Base-by-base conservation (phyloP, 2,113 vertebrate species). In the Amazona guildingii region DNA sequence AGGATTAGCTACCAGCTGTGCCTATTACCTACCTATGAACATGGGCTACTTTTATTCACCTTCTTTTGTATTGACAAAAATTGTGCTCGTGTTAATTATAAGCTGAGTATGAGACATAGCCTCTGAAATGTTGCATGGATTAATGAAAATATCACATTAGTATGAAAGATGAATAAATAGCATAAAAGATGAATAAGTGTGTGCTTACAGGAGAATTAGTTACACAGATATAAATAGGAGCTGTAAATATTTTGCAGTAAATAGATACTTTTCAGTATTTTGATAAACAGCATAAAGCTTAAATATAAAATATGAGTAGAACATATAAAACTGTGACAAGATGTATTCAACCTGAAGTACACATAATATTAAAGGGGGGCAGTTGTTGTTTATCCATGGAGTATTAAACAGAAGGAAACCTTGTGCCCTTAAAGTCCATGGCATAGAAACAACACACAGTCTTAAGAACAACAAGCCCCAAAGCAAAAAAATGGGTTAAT, bases 401-500 rank as follows among this genome's bases (percentile, higher is more conserved):
- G 61, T 35, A 96, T 81, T 92, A 97, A 82, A 77, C 29, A 93
- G 57, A 91, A 89, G 67, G 46, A 91, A 64, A 72, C 13, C 33
- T 39, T 28, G 25, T 52, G 67, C 54, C 57, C 84, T 67, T 94
- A 7, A 86, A 97, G 86, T 76, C 80, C 82, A 33, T 2, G 20
- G 33, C 7, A 2, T 5, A 73, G 43, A 64, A 90, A 68, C 12
- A 91, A 33, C 74, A 82, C 13, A 49, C n/a, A 91, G 29, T 78
- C 92, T 51, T 80, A 91, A 85, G 61, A 96, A 74, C n/a, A 97
- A 72, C 35, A 80, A 94, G 33, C 67, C 84, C 82, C 86, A 97
- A 90, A 97, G 95, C 70, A 95, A 93, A 96, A 88, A 94, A 96
- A 79, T 91, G 54, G 79, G 78, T 87, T 97, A 98, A 98, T 98